These are phyloP conservation scores for Eilema caniola DNA, from an alignment of 2,888 invertebrate genomes.

Conservation along the genomic window DNA sequence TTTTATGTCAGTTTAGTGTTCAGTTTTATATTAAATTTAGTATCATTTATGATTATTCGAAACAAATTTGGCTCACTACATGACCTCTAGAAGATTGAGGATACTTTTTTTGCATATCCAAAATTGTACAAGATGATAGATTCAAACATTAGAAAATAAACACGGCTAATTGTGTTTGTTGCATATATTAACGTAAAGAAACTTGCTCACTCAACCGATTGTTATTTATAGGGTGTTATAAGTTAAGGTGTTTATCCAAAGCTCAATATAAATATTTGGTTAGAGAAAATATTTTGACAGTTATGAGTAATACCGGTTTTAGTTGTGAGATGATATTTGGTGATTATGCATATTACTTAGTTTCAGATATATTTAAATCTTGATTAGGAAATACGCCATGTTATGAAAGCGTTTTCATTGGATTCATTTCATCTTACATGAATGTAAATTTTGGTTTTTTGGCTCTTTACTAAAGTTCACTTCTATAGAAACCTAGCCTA, in stretches of 20 bases:
- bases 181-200: not conserved
- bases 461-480: too few species aligned
- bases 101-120: not conserved
- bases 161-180: not conserved
- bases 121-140: not conserved
- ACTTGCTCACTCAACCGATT: not conserved
- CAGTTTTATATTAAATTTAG: too few species aligned
- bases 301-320: not conserved
- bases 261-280: not conserved
- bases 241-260: not conserved
- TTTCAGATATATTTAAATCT: too few species aligned
- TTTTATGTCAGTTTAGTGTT: too few species aligned
- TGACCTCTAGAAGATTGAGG: too few species aligned
- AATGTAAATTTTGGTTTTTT: too few species aligned
- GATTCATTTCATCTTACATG: too few species aligned
- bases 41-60: too few species aligned
- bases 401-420: too few species aligned
- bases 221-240: not conserved
- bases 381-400: too few species aligned
- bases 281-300: not conserved
- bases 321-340: not conserved
- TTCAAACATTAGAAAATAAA: not conserved
- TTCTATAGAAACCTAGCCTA: too few species aligned
- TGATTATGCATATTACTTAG: not conserved
- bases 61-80: too few species aligned